Conservation (phyloP, 1,140 invertebrate genomes). For the Rhizoglyphus robini region DNA sequence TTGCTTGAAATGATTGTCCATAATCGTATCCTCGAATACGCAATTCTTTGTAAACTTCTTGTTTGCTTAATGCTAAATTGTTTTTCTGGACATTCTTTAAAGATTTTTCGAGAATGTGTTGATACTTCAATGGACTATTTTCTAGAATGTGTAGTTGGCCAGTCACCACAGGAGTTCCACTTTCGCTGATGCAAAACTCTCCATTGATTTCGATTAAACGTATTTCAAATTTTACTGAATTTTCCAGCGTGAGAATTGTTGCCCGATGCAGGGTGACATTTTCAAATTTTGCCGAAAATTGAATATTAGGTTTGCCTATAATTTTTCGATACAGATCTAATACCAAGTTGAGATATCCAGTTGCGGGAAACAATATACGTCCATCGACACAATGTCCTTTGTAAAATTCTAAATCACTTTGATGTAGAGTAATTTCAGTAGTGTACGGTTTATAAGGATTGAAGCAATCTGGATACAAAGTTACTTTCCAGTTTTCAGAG, state of each 20-base stretch:
- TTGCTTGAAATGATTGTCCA: slow-evolving; percentile 37
- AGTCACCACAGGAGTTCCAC: slow-evolving; percentile 61
- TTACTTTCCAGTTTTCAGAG: slow-evolving; percentile 24
- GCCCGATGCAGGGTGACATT: slow-evolving; percentile 41
- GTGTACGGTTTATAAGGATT: slow-evolving; percentile 2
- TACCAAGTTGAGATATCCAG: slow-evolving; percentile 41
- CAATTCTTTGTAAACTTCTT: slow-evolving; percentile 86
- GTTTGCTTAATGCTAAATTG: slow-evolving; percentile 42
- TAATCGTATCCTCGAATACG: slow-evolving; percentile 88
- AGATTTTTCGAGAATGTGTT: slow-evolving; percentile 16
- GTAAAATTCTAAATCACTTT: slow-evolving; percentile 33
- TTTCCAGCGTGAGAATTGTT: slow-evolving; percentile 38
- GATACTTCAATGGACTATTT: slow-evolving; percentile 29
- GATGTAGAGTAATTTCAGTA: slow-evolving; percentile 20
- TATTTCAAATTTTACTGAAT: slow-evolving; percentile 55
- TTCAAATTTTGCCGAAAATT: slow-evolving; percentile 38
- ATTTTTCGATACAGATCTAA: slow-evolving; percentile 41
- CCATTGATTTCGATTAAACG: slow-evolving; percentile 74
- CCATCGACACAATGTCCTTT: slow-evolving; percentile 43
- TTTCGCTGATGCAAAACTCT: slow-evolving; percentile 82
- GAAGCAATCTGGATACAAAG: slow-evolving; percentile 24
- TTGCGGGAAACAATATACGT: slow-evolving; percentile 42
- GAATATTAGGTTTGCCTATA: slow-evolving; percentile 33
- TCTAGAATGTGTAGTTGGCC: slow-evolving; percentile 57
- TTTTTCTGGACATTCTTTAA: slow-evolving; percentile 16